Evolutionary conservation across 2,888 invertebrate species (phyloP).

Genomic region (Lottia gigantea): DNA sequence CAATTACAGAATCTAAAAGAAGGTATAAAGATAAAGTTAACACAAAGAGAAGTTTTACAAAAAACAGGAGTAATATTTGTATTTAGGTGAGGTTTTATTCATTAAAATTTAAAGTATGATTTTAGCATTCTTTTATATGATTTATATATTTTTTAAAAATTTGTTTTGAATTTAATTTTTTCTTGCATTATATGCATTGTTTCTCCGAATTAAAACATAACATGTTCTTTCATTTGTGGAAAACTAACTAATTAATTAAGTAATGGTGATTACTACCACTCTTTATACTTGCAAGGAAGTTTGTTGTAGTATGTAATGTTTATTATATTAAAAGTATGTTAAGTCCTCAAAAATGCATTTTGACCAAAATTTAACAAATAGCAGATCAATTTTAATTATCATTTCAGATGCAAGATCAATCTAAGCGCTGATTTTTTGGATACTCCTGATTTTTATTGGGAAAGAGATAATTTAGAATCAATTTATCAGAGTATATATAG

Average conservation of each 20-base stretch:
- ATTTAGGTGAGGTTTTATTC: conserved; percentile 72
- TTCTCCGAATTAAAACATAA: neutral
- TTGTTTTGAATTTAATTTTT: neutral
- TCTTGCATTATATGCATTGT: neutral
- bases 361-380: too few relatives aligned
- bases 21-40: conserved; percentile 77
- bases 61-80: conserved; percentile 91
- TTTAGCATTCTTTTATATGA: too few relatives aligned
- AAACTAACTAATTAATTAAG: too few relatives aligned
- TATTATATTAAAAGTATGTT: too few relatives aligned
- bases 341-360: too few relatives aligned
- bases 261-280: too few relatives aligned
- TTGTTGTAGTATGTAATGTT: too few relatives aligned
- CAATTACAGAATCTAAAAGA: conserved; percentile 53
- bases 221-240: neutral
- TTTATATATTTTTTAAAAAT: neutral
- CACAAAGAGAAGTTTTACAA: conserved; percentile 78
- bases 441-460: conserved; percentile 99
- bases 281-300: too few relatives aligned
- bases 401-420: conserved; percentile 81
- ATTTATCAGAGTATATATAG: conserved; percentile 85
- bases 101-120: too few relatives aligned
- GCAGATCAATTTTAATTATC: too few relatives aligned
- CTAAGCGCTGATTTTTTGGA: conserved; percentile 93
- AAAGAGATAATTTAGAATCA: conserved; percentile 86